Evolutionary conservation across 1,140 invertebrate genomes (phyloP).

Genomic region (Sipha flava): DNA sequence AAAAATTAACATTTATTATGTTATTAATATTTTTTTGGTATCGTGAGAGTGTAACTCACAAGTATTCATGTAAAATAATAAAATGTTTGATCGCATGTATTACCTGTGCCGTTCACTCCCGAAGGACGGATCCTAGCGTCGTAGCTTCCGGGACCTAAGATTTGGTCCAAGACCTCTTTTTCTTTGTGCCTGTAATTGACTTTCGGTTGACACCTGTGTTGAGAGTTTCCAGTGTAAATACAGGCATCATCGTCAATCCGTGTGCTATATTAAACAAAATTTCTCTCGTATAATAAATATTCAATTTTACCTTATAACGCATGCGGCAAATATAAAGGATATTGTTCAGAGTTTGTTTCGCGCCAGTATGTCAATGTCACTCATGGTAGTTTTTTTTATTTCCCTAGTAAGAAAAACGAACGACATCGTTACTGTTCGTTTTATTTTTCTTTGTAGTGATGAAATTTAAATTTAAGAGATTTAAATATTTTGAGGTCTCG

Average conservation of each 20-base stretch:
- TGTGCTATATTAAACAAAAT: neutral
- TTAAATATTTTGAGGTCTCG: too few species aligned
- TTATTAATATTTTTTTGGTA: neutral
- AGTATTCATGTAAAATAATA: neutral
- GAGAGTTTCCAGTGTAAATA: neutral
- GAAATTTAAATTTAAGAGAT: too few species aligned
- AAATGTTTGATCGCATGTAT: slow-evolving; percentile 41
- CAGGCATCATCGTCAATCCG: neutral
- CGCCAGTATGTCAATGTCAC: too few species aligned
- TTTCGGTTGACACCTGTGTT: neutral
- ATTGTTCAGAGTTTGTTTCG: too few species aligned
- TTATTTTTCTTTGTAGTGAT: too few species aligned
- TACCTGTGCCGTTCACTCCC: slow-evolving; percentile 85
- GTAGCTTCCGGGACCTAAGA: slow-evolving; percentile 79
- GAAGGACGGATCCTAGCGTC: slow-evolving; percentile 86
- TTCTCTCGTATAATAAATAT: too few species aligned
- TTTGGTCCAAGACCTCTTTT: slow-evolving; percentile 85
- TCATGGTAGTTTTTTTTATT: too few species aligned
- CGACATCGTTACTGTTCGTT: too few species aligned
- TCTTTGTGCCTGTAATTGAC: slow-evolving; percentile 67
- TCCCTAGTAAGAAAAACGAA: too few species aligned
- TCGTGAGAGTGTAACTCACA: neutral
- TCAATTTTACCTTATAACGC: too few species aligned
- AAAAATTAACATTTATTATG: neutral
- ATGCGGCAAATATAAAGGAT: too few species aligned